Base-by-base conservation (phyloP, 64 coral and sea anemone genomes). In the Anthopleura sola region DNA sequence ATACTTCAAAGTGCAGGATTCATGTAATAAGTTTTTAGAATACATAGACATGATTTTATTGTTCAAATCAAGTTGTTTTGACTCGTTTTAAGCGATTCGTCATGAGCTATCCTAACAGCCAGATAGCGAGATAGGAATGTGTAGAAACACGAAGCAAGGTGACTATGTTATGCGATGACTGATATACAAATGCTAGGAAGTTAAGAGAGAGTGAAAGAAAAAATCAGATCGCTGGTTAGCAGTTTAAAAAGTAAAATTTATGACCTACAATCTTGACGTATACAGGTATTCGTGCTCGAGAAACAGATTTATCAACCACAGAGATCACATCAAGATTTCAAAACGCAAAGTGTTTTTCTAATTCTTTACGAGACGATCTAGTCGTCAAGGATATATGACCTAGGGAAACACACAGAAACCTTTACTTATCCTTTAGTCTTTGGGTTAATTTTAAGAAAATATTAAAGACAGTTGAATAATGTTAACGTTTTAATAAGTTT, bases 321-420 rank as follows among this genome's bases (percentile, higher is more conserved):
- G 66, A 71, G 58, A 62, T 62, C 58, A 1, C 58, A 62, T 71
- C 66, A 34, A 71, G 66, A 71, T 71, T 71, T 71, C 66, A 71
- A 48, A 71, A 15, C 12, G 20, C 26, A 34, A 71, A 71, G 66
- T 32, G 66, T 3, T 66, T 66, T 23, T 17, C 26, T 71, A 71
- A 71, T 71, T 71, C 66, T 71, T 71, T 16, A 34, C 66, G 11
- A 34, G 28, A 29, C n/a, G 2, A 71, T 36, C 12, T 71, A 12
- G 66, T 71, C 15, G 66, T 36, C 66, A 71, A 71, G 66, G 66
- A 14, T 71, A 71, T 36, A 12, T 34, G 29, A 6, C 66, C 29
- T 24, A 62, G 23, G 58, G 24, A 24, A 71, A 29, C 66, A 3
- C 21, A 34, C 31, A 14, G 24, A 66, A 66, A 26, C 24, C 10